phyloP scores from a whole-genome alignment of 2,113 vertebrate species.

The Blennius ocellaris region DNA sequence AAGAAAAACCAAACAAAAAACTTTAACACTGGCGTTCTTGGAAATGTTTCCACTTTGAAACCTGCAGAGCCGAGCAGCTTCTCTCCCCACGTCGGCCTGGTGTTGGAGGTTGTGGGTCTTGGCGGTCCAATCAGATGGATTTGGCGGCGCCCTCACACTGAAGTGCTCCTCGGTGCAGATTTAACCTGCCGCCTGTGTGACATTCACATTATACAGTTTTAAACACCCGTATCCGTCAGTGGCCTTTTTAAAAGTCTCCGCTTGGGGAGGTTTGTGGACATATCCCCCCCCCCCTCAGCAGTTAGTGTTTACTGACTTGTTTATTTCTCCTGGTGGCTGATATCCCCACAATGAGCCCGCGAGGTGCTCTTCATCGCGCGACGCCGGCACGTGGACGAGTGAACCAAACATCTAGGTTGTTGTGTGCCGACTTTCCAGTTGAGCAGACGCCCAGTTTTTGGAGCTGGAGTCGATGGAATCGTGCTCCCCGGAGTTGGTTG shows the following conservation, averaged over 20 bases:
- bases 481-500: not conserved
- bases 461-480: not conserved
- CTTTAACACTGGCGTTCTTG: no score
- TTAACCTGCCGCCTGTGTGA: constrained; percentile 1
- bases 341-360: constrained; percentile 42
- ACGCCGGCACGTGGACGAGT: constrained; percentile 1
- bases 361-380: constrained; percentile 59
- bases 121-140: not conserved
- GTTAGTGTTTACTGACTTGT: constrained; percentile 63
- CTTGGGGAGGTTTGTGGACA: constrained; percentile 31
- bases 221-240: constrained; percentile 13
- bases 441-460: constrained; percentile 11
- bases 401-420: constrained; percentile 10
- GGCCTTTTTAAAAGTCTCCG: constrained; percentile 13
- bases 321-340: constrained; percentile 69
- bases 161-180: not conserved
- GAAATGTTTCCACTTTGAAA: not conserved
- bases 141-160: not conserved
- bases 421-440: constrained; percentile 19
- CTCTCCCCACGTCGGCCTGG: not conserved
- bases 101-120: not conserved
- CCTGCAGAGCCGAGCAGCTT: not conserved
- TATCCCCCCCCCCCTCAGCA: constrained; percentile 25
- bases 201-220: constrained; percentile 3
- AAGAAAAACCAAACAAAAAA: no score